Conservation (phyloP, 1,140 invertebrate species). For the Bursaphelenchus mucronatus region DNA sequence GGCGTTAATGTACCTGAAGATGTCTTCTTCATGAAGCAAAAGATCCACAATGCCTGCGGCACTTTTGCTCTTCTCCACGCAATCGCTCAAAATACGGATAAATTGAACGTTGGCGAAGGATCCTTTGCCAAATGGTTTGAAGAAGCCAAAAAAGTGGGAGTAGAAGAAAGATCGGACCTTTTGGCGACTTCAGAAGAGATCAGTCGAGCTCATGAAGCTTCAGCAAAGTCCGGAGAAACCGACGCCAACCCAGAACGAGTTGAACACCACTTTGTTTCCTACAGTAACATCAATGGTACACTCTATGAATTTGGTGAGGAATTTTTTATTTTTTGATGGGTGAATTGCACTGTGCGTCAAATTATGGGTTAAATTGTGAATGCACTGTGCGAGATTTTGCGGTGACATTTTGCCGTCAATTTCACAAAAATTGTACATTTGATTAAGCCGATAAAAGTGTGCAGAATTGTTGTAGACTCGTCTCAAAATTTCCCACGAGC, state of each 20-base stretch:
- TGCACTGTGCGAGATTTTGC: too few relatives aligned
- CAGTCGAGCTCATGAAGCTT: constrained; percentile 32
- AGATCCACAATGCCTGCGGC: constrained; percentile 88
- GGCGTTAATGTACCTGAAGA: constrained; percentile 62
- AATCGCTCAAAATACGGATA: constrained; percentile 63
- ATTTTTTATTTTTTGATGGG: constrained; percentile 1
- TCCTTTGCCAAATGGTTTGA: constrained; percentile 41
- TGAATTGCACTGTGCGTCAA: too few relatives aligned
- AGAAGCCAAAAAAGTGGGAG: constrained; percentile 32
- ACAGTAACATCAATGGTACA: constrained; percentile 33
- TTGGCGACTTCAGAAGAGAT: constrained; percentile 30
- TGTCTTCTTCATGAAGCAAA: constrained; percentile 85
- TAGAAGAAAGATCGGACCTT: constrained; percentile 43
- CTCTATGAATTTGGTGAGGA: constrained; percentile 27
- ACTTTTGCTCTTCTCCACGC: constrained; percentile 74
- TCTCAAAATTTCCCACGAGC: constrained; percentile 42
- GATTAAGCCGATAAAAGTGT: background rate
- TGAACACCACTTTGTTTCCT: constrained; percentile 48
- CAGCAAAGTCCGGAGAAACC: constrained; percentile 41
- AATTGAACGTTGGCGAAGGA: constrained; percentile 59
- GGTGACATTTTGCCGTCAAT: too few relatives aligned
- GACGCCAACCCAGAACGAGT: constrained; percentile 27
- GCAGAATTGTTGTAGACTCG: constrained; percentile 27
- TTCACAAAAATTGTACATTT: constrained; percentile 1
- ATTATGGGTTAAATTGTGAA: too few relatives aligned